These are phyloP conservation scores for Cotesia vestalis DNA, from an alignment of 1,140 invertebrate genomes.

Conservation along the genomic window DNA sequence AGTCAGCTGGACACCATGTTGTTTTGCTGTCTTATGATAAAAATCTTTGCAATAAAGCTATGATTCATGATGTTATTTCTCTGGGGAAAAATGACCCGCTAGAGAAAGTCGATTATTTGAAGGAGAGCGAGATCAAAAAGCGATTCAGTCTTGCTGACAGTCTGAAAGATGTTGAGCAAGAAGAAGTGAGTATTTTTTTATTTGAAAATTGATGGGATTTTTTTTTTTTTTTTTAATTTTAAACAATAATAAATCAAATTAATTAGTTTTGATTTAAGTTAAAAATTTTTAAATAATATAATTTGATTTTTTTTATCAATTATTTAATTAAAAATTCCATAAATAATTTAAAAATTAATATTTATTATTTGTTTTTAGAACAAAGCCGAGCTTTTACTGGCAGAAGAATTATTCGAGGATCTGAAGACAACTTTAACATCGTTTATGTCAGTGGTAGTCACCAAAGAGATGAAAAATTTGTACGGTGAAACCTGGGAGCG, in stretches of 20 bases:
- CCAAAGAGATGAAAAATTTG: slow-evolving; percentile 53
- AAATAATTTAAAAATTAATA: no score
- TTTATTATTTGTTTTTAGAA: no score
- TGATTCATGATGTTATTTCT: slow-evolving; percentile 53
- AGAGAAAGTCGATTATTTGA: slow-evolving; percentile 19
- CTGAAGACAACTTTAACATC: slow-evolving; percentile 46
- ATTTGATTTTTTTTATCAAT: no score
- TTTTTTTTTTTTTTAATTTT: no score
- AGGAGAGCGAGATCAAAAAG: no score
- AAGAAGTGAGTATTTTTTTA: no score
- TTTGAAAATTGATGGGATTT: no score
- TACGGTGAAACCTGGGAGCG: slow-evolving; percentile 56
- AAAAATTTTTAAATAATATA: no score
- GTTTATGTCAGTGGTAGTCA: slow-evolving; percentile 53
- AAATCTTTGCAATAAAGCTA: slow-evolving; percentile 62
- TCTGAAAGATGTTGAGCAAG: slow-evolving; percentile 5
- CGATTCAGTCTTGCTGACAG: slow-evolving; percentile 3
- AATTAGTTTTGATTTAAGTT: no score
- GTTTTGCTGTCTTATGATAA: slow-evolving; percentile 61
- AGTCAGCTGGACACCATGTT: slow-evolving; percentile 44
- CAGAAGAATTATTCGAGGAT: slow-evolving; percentile 52
- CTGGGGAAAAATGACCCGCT: slow-evolving; percentile 55
- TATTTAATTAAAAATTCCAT: no score
- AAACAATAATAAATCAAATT: no score
- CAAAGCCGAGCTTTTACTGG: slow-evolving; percentile 41